Evolutionary conservation across 2,888 invertebrate species (phyloP).

Genomic region (Lagria hirta): DNA sequence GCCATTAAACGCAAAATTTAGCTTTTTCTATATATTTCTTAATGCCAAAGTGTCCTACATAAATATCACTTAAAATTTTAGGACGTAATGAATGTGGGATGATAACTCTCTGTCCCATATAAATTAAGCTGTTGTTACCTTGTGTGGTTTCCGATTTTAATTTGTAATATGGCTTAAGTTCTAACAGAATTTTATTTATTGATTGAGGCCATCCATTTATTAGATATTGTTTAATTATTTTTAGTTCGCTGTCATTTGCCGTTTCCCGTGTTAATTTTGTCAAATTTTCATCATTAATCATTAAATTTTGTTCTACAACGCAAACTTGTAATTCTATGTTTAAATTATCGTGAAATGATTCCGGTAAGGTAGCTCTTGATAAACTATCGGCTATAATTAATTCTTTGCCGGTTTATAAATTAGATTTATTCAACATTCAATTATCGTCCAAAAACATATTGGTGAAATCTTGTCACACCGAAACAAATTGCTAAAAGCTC

Average conservation of each 20-base stretch:
- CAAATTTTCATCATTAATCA: conserved; percentile 19
- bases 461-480: conserved; percentile 13
- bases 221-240: conserved; percentile 31
- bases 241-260: conserved; percentile 28
- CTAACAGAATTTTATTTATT: conserved; percentile 6
- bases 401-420: conserved; percentile 21
- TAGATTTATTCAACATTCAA: conserved; percentile 11
- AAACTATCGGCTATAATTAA: conserved; percentile 20
- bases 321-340: conserved; percentile 23
- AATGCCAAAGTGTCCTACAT: conserved; percentile 36
- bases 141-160: conserved; percentile 18
- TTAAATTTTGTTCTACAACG: conserved; percentile 16
- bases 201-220: conserved; percentile 19
- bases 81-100: conserved; percentile 31
- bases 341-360: conserved; percentile 17
- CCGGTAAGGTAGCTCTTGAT: conserved; percentile 17
- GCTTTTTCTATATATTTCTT: conserved; percentile 31
- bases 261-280: conserved; percentile 22
- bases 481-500: conserved; percentile 23
- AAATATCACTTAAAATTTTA: conserved; percentile 31
- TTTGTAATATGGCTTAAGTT: conserved; percentile 22
- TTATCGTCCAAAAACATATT: conserved; percentile 6
- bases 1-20: conserved; percentile 34
- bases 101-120: conserved; percentile 29
- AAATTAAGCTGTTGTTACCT: conserved; percentile 29